Evolutionary conservation across 2,888 invertebrate genomes (phyloP), one percentile per base, ranked within the genome.

Genomic region (Chouioia cunea): DNA sequence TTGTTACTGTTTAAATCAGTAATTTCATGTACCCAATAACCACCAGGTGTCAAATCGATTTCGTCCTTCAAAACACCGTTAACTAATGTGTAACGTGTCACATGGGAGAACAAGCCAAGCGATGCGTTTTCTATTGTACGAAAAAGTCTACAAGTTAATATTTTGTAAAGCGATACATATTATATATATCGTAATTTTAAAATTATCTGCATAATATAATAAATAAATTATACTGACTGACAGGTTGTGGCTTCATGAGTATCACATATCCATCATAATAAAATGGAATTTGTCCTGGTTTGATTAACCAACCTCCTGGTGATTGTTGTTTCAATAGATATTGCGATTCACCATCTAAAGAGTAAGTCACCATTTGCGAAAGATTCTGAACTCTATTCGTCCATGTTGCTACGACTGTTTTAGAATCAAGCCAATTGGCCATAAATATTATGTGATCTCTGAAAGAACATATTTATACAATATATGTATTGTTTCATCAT

Each of bases 331-430:
- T 88, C 75, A 82, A 87, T 79, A 86, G 79, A 79, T 85, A 70
- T 16, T 67, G 76, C 3, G 60, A 56, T 20, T 65, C 68, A 18
- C 80, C 79, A 10, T 57, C 77, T 10, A 36, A 36, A 36, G 36
- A 36, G 80, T 93, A 93, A 43, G 91, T 86, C 15, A 90, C 87
- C 53, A 91, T 80, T 23, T 90, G 85, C 48, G 90, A 88, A 64
- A 89, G 79, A 81, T 92, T 97, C 85, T 97, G 97, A 23, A 93
- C 89, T 65, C 97, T 89, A 84, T 97, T 97, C 67, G 95, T 87
- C 93, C 96, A 96, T 6, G 93, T 89, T 0, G 93, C 91, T 0
- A 91, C 86, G 0, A 96, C 82, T 47, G 90, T 89, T 0, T 88
- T 85, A 65, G 90, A 88, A 23, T 90, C 89, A n/a, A 91, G 89